Evolutionary conservation across 2,888 invertebrate species (phyloP).

Genomic region (Vannuccia rotundouncinata): DNA sequence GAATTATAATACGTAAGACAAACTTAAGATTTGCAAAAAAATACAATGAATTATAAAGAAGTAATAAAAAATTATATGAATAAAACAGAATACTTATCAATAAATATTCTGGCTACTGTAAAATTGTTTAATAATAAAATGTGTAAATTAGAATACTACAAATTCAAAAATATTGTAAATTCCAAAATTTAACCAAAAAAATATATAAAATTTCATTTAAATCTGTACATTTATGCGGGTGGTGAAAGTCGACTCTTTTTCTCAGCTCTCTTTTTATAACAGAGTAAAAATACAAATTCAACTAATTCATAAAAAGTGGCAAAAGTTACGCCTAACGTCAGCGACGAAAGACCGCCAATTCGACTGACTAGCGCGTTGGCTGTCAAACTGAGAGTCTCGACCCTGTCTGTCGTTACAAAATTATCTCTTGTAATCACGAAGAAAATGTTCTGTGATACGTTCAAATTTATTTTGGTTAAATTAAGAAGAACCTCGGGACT

Average conservation of each 20-base stretch:
- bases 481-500: neutral
- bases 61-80: no score
- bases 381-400: conserved; percentile 33
- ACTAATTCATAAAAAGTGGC: conserved; percentile 36
- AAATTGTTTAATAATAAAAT: no score
- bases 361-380: conserved; percentile 28
- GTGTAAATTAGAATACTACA: no score
- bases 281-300: conserved; percentile 15
- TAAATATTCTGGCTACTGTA: no score
- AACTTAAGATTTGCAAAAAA: no score
- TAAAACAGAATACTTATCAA: no score
- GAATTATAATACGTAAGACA: no score
- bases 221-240: no score
- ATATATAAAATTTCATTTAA: no score
- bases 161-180: no score
- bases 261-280: neutral
- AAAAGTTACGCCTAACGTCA: conserved; percentile 33
- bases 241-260: neutral
- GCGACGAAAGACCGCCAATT: conserved; percentile 35
- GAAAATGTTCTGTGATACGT: neutral
- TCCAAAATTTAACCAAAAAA: no score
- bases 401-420: conserved; percentile 31
- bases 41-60: no score
- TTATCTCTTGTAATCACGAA: conserved; percentile 27
- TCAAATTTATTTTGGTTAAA: neutral